Conservation (phyloP, 2,888 invertebrate genomes). For the Baronia brevicornis region DNA sequence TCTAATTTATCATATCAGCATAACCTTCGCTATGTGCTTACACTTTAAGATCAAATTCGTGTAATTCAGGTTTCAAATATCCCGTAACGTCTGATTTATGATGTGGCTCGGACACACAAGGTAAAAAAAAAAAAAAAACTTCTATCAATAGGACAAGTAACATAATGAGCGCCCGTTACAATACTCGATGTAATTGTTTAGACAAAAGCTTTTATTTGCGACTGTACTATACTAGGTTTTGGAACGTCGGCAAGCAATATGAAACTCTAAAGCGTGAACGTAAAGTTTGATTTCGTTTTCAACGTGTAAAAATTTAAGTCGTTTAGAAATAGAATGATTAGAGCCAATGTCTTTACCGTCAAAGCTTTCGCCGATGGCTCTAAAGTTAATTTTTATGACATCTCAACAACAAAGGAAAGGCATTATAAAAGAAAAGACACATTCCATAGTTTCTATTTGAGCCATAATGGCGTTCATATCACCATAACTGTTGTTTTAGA, state of each 20-base stretch:
- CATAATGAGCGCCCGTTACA: slow-evolving; percentile 67
- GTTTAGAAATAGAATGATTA: slow-evolving; percentile 18
- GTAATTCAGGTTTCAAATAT: slow-evolving; percentile 13
- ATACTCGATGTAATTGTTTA: slow-evolving; percentile 71
- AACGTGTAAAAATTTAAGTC: slow-evolving; percentile 16
- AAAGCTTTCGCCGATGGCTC: slow-evolving; percentile 63
- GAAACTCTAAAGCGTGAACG: slow-evolving; percentile 18
- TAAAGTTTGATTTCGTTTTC: slow-evolving; percentile 17
- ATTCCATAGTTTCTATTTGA: slow-evolving; percentile 48
- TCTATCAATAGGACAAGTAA: slow-evolving; percentile 66
- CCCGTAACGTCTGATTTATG: slow-evolving; percentile 65
- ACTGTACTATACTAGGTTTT: slow-evolving; percentile 22
- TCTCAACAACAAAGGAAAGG: slow-evolving; percentile 49
- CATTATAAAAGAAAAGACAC: slow-evolving; percentile 56
- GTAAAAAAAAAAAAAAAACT: slow-evolving; percentile 68
- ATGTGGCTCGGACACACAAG: slow-evolving; percentile 66
- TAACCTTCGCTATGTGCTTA: slow-evolving; percentile 5
- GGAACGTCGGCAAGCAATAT: slow-evolving; percentile 17
- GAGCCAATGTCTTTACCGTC: slow-evolving; percentile 54
- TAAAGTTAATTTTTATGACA: slow-evolving; percentile 70
- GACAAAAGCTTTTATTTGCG: slow-evolving; percentile 47
- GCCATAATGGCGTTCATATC: slow-evolving; percentile 35
- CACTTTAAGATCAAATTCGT: slow-evolving; percentile 29
- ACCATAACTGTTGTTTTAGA: slow-evolving; percentile 39
- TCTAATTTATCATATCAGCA: neutral